Base-by-base conservation (phyloP, 2,797 vertebrate genomes). In the Trichosurus vulpecula region DNA sequence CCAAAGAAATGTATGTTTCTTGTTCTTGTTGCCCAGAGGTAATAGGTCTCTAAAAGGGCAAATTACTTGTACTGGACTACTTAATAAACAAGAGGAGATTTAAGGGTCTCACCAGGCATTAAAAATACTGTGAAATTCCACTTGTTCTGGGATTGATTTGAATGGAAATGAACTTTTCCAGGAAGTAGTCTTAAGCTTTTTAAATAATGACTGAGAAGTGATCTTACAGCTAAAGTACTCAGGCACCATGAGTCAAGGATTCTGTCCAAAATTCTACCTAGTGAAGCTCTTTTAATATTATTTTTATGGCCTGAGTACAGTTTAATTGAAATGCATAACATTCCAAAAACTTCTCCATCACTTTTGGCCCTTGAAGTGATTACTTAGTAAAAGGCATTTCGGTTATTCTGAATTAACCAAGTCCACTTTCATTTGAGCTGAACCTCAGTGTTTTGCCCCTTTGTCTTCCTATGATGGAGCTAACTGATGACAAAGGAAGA, bases 41-140 rank as follows among this genome's bases (percentile, higher is more conserved):
- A 97, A 97, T 96, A 95, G 97, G 98, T 98, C 97, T 96, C 94
- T 98, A 97, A 0, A 6, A 92, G 93, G 96, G 97, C 97, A 98
- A 98, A 98, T 98, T 98, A 97, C 96, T 98, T 97, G 98, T 91
- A 97, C 92, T 97, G 96, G 95, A 95, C 97, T 97, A 97, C 94
- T 98, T 97, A 97, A 97, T 97, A 97, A 98, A 97, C 96, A 98
- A 96, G 91, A 97, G 96, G 94, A 96, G 35, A 61, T 95, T 96
- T 53, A 35, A 94, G 95, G 58, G 94, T 96, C 92, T 94, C 95
- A 98, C 95, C 95, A 98, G 95, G 96, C 95, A 97, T 94, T 98
- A 97, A 94, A 98, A 98, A 97, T 97, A 98, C 94, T 95, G 92
- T 95, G 93, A 91, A 94, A 92, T 94, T 96, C 93, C 89, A 58